These are phyloP conservation scores for Callopanchax toddi DNA, from an alignment of 2,113 vertebrate species.

Conservation along the genomic window DNA sequence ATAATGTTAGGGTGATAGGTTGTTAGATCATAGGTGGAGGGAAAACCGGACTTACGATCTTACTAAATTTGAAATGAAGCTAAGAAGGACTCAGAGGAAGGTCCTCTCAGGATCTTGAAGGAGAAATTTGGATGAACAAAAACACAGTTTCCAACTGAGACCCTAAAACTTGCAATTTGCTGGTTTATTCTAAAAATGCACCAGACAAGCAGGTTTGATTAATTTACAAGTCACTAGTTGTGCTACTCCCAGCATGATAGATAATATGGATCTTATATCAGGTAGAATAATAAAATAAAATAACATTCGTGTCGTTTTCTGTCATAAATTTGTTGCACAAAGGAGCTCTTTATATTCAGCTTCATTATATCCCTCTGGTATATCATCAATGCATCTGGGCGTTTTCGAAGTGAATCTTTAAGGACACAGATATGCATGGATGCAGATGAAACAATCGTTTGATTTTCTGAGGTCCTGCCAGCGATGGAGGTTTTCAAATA, in stretches of 20 bases:
- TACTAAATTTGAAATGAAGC: conserved; percentile 30
- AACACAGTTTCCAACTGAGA: neutral
- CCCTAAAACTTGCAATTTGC: no score
- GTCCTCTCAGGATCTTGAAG: no score
- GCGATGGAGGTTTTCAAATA: conserved; percentile 46
- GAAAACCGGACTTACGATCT: conserved; percentile 35
- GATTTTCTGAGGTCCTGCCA: conserved; percentile 51
- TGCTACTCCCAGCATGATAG: no score
- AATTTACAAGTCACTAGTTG: no score
- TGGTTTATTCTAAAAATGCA: no score
- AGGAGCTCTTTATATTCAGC: conserved; percentile 7
- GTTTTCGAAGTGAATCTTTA: conserved; percentile 8
- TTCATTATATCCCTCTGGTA: neutral
- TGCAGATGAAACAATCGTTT: conserved; percentile 48
- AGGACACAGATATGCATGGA: conserved; percentile 22
- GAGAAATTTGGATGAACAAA: neutral
- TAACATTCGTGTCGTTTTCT: neutral
- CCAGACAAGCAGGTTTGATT: no score
- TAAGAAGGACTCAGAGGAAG: no score
- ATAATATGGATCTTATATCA: neutral
- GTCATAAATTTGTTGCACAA: neutral
- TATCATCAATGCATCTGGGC: neutral
- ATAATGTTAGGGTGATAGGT: conserved; percentile 28
- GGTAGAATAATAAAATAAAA: neutral
- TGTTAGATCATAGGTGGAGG: conserved; percentile 45